These are phyloP conservation scores for Anticlea derivata DNA, from an alignment of 2,888 invertebrate genomes.

Conservation along the genomic window DNA sequence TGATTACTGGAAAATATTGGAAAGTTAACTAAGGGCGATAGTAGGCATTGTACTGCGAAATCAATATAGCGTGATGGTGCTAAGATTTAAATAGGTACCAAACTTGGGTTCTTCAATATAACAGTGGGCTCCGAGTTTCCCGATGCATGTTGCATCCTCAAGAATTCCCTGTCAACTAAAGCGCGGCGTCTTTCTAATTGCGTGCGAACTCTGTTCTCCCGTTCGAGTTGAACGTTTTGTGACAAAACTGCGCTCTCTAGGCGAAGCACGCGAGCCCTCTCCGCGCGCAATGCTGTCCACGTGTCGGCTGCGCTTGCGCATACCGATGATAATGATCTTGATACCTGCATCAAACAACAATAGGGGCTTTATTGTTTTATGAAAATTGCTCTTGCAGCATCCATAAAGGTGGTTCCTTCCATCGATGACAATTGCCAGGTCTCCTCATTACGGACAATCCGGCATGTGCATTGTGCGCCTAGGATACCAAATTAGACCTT, in stretches of 20 bases:
- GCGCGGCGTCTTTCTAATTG: slow-evolving; percentile 68
- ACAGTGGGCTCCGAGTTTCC: slow-evolving; percentile 24
- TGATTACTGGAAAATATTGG: too few species aligned
- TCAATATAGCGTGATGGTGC: not conserved
- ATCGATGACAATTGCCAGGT: too few species aligned
- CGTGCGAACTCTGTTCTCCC: slow-evolving; percentile 68
- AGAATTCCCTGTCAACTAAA: slow-evolving; percentile 61
- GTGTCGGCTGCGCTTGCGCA: slow-evolving; percentile 65
- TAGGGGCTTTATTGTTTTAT: too few species aligned
- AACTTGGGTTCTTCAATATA: slow-evolving; percentile 47
- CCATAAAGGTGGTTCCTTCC: too few species aligned
- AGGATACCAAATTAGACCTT: too few species aligned
- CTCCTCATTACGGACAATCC: too few species aligned
- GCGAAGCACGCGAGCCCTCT: slow-evolving; percentile 66
- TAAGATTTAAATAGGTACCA: slow-evolving; percentile 37
- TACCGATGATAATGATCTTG: slow-evolving; percentile 62
- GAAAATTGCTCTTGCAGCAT: too few species aligned
- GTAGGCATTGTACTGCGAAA: too few species aligned
- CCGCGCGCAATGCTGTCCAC: slow-evolving; percentile 68
- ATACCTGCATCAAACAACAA: slow-evolving; percentile 45
- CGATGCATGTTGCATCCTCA: slow-evolving; percentile 47
- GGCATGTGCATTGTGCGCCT: too few species aligned
- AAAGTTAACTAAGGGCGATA: too few species aligned
- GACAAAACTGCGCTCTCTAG: slow-evolving; percentile 70
- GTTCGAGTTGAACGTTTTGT: slow-evolving; percentile 67